Percentiles rank a stretch among this genome's conserved stretches.
These are phyloP conservation scores for Ahaetulla prasina DNA, from an alignment of 2,113 vertebrate genomes.

Conservation along the genomic window DNA sequence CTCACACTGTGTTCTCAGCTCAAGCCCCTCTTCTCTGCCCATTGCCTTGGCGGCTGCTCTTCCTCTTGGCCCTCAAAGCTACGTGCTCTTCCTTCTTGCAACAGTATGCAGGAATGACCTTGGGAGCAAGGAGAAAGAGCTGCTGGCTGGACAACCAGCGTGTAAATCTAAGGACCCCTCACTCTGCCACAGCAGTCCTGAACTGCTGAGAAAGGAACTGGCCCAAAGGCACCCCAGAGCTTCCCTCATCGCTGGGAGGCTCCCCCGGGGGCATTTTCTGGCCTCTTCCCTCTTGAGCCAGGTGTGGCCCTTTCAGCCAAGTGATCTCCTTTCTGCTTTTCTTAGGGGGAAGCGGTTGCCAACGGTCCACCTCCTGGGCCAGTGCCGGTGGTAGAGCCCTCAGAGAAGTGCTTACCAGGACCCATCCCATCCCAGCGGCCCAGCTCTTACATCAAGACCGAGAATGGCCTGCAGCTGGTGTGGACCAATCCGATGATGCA, in stretches of 20 bases:
- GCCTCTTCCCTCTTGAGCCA: neutral
- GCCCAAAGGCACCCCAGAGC: neutral
- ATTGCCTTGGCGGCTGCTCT: neutral
- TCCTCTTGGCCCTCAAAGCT: neutral
- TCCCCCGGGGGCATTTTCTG: neutral
- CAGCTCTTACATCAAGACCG: neutral
- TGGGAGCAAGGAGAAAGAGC: neutral
- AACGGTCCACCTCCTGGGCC: neutral
- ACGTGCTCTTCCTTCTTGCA: neutral
- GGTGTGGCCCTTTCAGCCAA: neutral
- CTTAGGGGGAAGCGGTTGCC: neutral
- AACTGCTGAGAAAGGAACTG: neutral
- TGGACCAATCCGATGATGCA: slow-evolving; percentile 20
- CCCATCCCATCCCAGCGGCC: neutral
- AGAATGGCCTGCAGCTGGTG: neutral
- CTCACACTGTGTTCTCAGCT: neutral
- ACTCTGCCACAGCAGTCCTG: neutral
- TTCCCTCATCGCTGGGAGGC: neutral
- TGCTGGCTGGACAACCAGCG: neutral
- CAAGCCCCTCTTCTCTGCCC: neutral
- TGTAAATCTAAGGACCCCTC: no score
- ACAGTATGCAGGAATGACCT: neutral
- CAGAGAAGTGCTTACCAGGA: neutral
- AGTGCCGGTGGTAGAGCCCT: neutral
- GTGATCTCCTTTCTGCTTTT: neutral